phyloP scores from a whole-genome alignment of 2,797 vertebrate species.

The Galagoides demidoff region DNA sequence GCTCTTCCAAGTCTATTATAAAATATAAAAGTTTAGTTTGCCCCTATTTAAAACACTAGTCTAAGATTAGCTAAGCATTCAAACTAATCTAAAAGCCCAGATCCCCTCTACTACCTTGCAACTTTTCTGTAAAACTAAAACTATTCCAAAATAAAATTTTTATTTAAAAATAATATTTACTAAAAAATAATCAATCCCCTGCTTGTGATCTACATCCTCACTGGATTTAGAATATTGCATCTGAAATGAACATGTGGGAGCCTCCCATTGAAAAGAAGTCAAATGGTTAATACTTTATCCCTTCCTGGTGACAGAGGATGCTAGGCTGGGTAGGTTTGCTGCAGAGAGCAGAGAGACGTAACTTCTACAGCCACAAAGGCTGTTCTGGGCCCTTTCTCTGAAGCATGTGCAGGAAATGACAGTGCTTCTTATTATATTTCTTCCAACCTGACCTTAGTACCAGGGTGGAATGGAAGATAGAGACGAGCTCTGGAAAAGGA shows the following conservation, averaged over 20 bases:
- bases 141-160: background rate
- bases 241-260: constrained; percentile 9
- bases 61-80: background rate
- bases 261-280: background rate
- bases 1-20: background rate
- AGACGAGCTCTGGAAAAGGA: background rate
- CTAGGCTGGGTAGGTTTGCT: background rate
- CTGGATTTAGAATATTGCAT: background rate
- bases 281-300: background rate
- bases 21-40: background rate
- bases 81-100: background rate
- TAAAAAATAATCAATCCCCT: background rate
- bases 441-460: background rate
- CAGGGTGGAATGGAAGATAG: background rate
- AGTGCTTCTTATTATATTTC: background rate
- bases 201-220: background rate
- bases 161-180: background rate
- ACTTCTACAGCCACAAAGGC: background rate
- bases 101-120: background rate
- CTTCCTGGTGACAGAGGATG: background rate
- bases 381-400: background rate
- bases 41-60: background rate
- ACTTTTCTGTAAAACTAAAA: constrained; percentile 1
- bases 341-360: background rate
- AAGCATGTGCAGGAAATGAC: background rate